Evolutionary conservation across 2,888 invertebrate species (phyloP).

Genomic region (Drosophila prostipennis): DNA sequence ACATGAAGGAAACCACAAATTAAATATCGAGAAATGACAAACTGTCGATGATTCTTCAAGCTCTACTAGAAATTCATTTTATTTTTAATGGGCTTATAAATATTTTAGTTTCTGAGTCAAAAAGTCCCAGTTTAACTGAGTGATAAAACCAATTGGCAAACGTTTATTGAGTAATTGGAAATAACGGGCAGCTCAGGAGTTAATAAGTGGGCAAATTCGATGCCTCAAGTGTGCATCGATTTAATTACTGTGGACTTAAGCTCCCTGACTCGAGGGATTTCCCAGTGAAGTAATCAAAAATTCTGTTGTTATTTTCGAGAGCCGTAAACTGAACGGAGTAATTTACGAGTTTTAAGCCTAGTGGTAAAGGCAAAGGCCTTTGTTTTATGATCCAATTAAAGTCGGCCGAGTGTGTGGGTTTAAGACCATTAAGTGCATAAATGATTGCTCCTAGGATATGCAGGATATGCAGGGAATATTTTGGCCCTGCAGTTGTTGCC

Average conservation of each 20-base stretch:
- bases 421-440: conserved; percentile 60
- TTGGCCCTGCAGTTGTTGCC: conserved; percentile 22
- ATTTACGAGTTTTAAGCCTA: conserved; percentile 5
- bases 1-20: no score
- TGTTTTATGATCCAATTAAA: conserved; percentile 44
- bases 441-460: conserved; percentile 39
- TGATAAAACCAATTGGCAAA: not conserved
- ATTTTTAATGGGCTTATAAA: not conserved
- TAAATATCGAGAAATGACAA: no score
- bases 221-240: not conserved
- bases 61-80: no score
- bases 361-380: not conserved
- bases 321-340: not conserved
- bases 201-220: conserved; percentile 2
- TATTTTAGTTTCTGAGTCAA: not conserved
- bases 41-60: no score
- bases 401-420: conserved; percentile 16
- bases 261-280: not conserved
- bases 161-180: not conserved
- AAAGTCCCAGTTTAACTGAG: not conserved
- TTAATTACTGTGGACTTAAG: conserved; percentile 8
- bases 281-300: not conserved
- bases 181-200: not conserved
- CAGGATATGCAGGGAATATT: conserved; percentile 36
- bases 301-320: conserved; percentile 5